Base-by-base conservation (phyloP, 2,888 invertebrate species). In the Laothoe populi region DNA sequence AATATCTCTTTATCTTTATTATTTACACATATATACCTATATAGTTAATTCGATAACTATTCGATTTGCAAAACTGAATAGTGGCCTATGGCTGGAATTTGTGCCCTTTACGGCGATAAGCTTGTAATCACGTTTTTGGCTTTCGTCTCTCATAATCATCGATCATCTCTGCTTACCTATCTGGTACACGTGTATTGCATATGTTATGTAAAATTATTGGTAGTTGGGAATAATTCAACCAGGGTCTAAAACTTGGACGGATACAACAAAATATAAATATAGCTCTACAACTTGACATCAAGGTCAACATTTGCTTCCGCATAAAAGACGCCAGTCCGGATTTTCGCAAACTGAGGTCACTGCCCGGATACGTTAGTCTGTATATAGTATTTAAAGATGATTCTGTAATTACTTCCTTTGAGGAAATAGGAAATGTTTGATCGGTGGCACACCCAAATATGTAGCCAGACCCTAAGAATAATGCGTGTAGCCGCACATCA, bases 361-460 rank as follows among this genome's bases (percentile, higher is more conserved):
- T 1, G 48, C 48, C 48, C 53, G 53, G 53, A 53, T 53, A 19
- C 35, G 79, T 70, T 64, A 67, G 62, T 61, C 64, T 70, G 79
- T 35, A 79, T 84, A 83, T 82, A 75, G 74, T 77, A 78, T 81
- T 79, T 77, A 77, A 81, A 84, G 85, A 90, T 87, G 86, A 87
- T 86, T 86, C 35, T 79, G 84, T 82, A 81, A 81, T 69, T 57
- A 85, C 86, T 88, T 90, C 89, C 89, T 85, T 75, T 72, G 78
- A 83, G 82, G 84, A 86, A 83, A 78, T 71, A 53, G 53, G 53
- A 67, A 63, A 59, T 66, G 66, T 67, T 66, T 67, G 70, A 66
- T 64, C 70, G 19, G 24, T 11, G 35, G 19, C 53, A 19, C 53
- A 11, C 53, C 53, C 31, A 35, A 53, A 53, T 24, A 8, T 49